A percentile compares a stretch with the other conserved stretches of the same genome.
These are phyloP conservation scores for Hemiscyllium ocellatum DNA, from an alignment of 2,113 vertebrate genomes.

Conservation along the genomic window DNA sequence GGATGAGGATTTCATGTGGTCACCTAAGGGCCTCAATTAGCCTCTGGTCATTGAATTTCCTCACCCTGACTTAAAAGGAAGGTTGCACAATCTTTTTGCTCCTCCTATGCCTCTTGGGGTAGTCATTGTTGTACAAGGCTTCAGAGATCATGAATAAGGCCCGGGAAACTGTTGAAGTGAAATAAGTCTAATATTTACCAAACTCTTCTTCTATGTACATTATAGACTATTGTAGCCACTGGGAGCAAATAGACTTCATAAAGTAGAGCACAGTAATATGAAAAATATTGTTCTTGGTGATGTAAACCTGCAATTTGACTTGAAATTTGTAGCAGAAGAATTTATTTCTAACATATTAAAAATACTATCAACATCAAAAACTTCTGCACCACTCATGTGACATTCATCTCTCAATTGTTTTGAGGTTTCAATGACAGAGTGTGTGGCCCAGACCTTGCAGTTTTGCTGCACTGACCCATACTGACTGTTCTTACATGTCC, in stretches of 20 bases:
- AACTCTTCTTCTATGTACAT: neutral
- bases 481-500: conserved; percentile 39
- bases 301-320: neutral
- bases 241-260: neutral
- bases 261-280: neutral
- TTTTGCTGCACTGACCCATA: conserved; percentile 3
- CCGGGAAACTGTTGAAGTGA: neutral
- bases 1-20: too few relatives aligned
- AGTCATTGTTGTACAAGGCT: neutral
- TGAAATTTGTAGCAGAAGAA: neutral
- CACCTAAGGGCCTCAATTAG: too few relatives aligned
- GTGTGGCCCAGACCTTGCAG: neutral
- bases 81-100: too few relatives aligned
- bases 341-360: neutral
- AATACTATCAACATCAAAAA: neutral
- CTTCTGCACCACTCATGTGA: too few relatives aligned
- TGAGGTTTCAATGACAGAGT: neutral
- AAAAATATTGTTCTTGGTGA: neutral
- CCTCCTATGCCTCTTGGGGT: too few relatives aligned
- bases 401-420: conserved; percentile 1
- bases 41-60: neutral
- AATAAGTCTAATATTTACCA: neutral
- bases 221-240: neutral
- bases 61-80: neutral
- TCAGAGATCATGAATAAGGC: neutral